These are phyloP conservation scores for Ophraella communa DNA, from an alignment of 2,888 invertebrate species.

Conservation along the genomic window DNA sequence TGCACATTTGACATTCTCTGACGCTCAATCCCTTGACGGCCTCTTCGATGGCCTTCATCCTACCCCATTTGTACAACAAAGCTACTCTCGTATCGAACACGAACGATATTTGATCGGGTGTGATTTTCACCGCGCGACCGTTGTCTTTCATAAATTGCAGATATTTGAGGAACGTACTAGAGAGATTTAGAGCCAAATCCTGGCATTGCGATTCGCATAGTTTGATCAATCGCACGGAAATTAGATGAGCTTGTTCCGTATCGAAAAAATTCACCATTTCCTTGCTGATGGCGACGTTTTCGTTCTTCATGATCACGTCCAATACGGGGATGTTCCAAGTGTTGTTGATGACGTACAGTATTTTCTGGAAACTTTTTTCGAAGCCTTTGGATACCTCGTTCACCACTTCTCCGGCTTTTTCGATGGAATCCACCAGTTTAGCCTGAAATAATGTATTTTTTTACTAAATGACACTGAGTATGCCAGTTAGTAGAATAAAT, in stretches of 20 bases:
- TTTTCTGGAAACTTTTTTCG: slow-evolving; percentile 51
- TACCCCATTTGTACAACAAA: slow-evolving; percentile 61
- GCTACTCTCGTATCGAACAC: slow-evolving; percentile 67
- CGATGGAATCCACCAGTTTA: slow-evolving; percentile 41
- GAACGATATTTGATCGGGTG: slow-evolving; percentile 62
- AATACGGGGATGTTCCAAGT: slow-evolving; percentile 56
- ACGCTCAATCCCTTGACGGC: slow-evolving; percentile 64
- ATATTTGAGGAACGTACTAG: slow-evolving; percentile 59
- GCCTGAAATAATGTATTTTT: not conserved
- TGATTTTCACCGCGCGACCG: slow-evolving; percentile 52
- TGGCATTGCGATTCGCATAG: slow-evolving; percentile 68
- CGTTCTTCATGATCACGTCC: slow-evolving; percentile 47
- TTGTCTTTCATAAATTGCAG: slow-evolving; percentile 48
- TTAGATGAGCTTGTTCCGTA: slow-evolving; percentile 65
- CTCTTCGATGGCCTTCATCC: slow-evolving; percentile 53
- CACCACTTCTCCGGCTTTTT: slow-evolving; percentile 48
- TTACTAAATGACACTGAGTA: too few relatives aligned
- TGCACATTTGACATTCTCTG: slow-evolving; percentile 63
- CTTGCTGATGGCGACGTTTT: slow-evolving; percentile 48
- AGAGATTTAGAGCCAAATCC: slow-evolving; percentile 67
- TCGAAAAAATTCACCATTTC: slow-evolving; percentile 63
- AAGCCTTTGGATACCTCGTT: slow-evolving; percentile 48
- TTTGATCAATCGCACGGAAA: slow-evolving; percentile 66
- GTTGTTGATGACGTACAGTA: slow-evolving; percentile 53
- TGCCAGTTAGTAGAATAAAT: too few relatives aligned